phyloP scores from a whole-genome alignment of 2,113 vertebrate genomes.

The Sinocyclocheilus anshuiensis region DNA sequence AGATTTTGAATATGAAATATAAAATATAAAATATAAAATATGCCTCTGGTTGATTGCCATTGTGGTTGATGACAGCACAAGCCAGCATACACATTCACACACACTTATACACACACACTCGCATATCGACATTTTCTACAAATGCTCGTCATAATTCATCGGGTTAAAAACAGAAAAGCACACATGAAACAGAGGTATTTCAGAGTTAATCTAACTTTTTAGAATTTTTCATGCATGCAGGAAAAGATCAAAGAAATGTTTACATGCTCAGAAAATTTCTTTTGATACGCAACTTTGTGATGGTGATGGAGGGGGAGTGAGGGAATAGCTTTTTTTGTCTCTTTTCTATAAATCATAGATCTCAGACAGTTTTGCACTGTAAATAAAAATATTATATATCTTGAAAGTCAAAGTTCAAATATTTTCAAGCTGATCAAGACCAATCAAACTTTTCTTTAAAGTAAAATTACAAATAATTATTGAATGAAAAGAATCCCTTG shows the following conservation, averaged over 20 bases:
- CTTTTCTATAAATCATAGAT: not conserved
- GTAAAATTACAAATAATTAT: not conserved
- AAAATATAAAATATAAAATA: conserved; percentile 38
- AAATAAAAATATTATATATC: not conserved
- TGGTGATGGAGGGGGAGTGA: not conserved
- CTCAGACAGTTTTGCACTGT: not conserved
- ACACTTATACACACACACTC: conserved; percentile 27
- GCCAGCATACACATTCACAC: conserved; percentile 5
- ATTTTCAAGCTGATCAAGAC: not conserved
- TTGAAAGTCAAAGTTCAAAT: not conserved
- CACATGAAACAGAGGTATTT: not conserved
- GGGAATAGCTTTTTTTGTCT: not conserved
- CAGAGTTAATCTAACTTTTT: not conserved
- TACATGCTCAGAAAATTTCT: not conserved
- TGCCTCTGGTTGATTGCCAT: conserved; percentile 12
- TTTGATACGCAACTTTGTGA: not conserved
- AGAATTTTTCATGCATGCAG: not conserved
- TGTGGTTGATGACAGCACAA: conserved; percentile 53
- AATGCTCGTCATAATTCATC: not conserved
- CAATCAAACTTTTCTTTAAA: not conserved
- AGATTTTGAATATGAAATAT: no score
- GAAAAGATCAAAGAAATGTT: not conserved
- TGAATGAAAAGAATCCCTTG: not conserved
- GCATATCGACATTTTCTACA: not conserved
- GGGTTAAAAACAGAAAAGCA: not conserved